Conservation (phyloP, 2,797 vertebrate species). For the Sebastes matsubarae region DNA sequence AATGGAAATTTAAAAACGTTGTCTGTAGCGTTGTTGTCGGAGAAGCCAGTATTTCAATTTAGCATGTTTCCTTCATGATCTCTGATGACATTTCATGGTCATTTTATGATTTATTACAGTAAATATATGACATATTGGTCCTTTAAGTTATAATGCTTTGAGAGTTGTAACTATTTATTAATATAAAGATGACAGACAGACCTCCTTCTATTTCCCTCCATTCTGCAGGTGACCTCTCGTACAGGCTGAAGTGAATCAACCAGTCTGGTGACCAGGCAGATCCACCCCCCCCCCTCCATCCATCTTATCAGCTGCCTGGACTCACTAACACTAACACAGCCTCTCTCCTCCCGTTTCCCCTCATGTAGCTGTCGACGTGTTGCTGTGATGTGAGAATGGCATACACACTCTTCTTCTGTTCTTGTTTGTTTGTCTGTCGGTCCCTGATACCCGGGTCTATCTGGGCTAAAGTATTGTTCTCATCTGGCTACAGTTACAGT, state of each 20-base stretch:
- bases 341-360: background rate
- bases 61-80: too few relatives aligned
- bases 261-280: constrained; percentile 4
- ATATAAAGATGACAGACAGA: background rate
- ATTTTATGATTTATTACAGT: too few relatives aligned
- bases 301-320: constrained; percentile 18
- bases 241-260: constrained; percentile 54
- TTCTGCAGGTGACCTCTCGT: constrained; percentile 47
- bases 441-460: background rate
- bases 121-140: background rate
- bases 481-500: background rate
- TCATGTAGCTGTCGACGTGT: background rate
- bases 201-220: background rate
- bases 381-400: background rate
- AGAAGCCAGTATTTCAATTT: too few relatives aligned
- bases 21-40: too few relatives aligned
- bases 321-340: background rate
- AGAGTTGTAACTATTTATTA: background rate
- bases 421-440: background rate
- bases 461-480: background rate
- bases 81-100: too few relatives aligned
- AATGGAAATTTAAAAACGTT: too few relatives aligned
- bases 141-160: background rate
- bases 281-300: background rate
- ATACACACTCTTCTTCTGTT: background rate